A percentile compares a stretch with the other conserved stretches of the same genome.
Evolutionary conservation across 2,797 vertebrate genomes (phyloP).

Genomic region (Salmo trutta): DNA sequence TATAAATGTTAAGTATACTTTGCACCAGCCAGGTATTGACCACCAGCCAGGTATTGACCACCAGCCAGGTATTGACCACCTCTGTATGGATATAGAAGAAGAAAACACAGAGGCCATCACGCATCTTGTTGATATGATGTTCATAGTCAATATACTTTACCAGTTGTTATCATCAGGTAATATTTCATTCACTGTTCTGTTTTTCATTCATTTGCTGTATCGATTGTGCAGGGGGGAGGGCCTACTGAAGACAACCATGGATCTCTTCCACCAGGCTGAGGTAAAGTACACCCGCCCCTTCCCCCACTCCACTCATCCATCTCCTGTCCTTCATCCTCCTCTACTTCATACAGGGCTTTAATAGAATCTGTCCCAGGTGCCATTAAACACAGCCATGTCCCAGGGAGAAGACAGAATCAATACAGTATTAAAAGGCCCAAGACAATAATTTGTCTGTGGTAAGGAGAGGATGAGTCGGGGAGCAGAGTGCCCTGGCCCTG

Average conservation of each 20-base stretch:
- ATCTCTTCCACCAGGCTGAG: constrained; percentile 95
- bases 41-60: too few species aligned
- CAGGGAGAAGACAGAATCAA: not conserved
- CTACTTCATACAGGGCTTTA: not conserved
- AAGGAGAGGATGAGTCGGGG: not conserved
- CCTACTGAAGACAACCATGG: constrained; percentile 92
- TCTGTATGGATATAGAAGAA: not conserved
- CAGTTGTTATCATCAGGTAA: not conserved
- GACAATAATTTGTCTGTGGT: constrained; percentile 37
- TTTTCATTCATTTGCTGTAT: constrained; percentile 39
- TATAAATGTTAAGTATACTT: too few species aligned
- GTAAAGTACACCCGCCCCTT: constrained; percentile 64
- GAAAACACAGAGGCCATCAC: not conserved
- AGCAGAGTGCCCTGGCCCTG: constrained; percentile 8
- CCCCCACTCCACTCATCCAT: not conserved
- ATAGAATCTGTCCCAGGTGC: constrained; percentile 5
- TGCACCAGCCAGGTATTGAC: too few species aligned
- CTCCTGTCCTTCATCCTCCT: not conserved
- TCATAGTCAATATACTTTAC: not conserved
- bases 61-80: too few species aligned
- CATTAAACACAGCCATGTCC: not conserved
- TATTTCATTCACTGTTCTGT: not conserved
- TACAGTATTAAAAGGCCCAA: not conserved
- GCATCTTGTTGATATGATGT: not conserved
- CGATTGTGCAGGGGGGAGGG: constrained; percentile 88